Evolutionary conservation across 2,113 vertebrate genomes (phyloP).

Genomic region (Condylura cristata): DNA sequence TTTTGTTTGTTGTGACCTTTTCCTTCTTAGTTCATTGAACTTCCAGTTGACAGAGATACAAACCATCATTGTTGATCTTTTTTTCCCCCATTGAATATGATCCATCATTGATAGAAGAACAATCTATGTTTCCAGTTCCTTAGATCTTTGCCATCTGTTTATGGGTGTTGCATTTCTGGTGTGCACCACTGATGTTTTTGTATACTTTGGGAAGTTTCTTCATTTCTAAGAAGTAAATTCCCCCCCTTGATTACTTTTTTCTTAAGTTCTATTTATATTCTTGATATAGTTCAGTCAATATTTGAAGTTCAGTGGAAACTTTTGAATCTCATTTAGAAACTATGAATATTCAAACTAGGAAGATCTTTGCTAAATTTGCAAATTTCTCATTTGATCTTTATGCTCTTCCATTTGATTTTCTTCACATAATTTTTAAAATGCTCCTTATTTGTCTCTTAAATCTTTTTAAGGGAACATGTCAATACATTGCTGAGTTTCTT

Average conservation of each 20-base stretch:
- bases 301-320: not conserved
- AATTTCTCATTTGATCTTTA: not conserved
- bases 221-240: not conserved
- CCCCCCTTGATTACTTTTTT: not conserved
- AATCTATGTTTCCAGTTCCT: not conserved
- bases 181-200: not conserved
- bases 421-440: not conserved
- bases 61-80: not conserved
- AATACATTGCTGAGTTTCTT: not conserved
- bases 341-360: not conserved
- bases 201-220: not conserved
- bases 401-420: not conserved
- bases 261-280: not conserved
- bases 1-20: not conserved
- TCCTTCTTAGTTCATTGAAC: not conserved
- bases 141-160: not conserved
- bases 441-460: not conserved
- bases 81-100: not conserved
- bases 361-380: not conserved
- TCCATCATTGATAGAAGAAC: constrained; percentile 24
- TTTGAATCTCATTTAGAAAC: not conserved
- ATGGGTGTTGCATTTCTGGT: not conserved
- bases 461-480: not conserved
- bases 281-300: not conserved
- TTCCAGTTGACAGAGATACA: not conserved